These are phyloP conservation scores for Atherinomorus stipes DNA, from an alignment of 2,113 vertebrate genomes.

Conservation along the genomic window DNA sequence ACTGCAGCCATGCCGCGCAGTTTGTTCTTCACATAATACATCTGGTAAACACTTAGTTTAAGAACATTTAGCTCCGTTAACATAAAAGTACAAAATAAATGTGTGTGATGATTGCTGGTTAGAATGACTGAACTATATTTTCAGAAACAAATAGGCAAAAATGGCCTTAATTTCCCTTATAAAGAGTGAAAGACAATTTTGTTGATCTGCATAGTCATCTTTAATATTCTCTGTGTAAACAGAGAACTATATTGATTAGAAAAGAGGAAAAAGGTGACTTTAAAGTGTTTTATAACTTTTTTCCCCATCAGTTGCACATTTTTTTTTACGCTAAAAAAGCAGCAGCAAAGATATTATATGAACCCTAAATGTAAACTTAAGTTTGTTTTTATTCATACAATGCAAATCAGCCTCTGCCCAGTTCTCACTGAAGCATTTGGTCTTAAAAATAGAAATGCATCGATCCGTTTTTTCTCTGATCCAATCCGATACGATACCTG, in stretches of 20 bases:
- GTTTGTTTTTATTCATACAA: conserved; percentile 16
- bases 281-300: neutral
- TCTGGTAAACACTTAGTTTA: conserved; percentile 17
- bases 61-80: conserved; percentile 12
- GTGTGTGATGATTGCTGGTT: neutral
- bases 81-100: neutral
- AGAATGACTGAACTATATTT: conserved; percentile 9
- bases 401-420: conserved; percentile 12
- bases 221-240: neutral
- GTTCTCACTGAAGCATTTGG: conserved; percentile 10
- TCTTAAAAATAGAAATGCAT: too few relatives aligned
- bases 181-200: neutral
- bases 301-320: conserved; percentile 23
- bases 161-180: neutral
- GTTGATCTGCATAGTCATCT: neutral
- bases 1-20: conserved; percentile 31
- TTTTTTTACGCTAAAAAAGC: conserved; percentile 42
- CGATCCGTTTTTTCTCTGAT: too few relatives aligned
- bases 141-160: neutral
- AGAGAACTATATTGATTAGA: neutral
- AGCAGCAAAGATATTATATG: conserved; percentile 23
- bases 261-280: conserved; percentile 18
- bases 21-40: conserved; percentile 33
- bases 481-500: too few relatives aligned
- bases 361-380: conserved; percentile 40